Base-by-base conservation (phyloP, 2,888 invertebrate genomes). In the Drosophila hamatofila region DNA sequence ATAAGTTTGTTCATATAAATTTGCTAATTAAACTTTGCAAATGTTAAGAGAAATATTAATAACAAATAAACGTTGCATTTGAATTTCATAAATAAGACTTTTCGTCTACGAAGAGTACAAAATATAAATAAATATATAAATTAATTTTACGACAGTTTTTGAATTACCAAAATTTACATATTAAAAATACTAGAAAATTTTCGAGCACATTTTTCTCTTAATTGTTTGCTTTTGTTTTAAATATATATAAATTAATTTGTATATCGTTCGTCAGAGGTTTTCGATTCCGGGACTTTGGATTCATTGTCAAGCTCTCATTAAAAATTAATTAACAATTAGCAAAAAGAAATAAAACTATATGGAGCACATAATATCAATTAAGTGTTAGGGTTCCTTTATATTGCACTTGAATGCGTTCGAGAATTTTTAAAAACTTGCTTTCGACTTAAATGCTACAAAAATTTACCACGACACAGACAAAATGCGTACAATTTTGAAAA, bases 281-380 rank as follows among this genome's bases (percentile, higher is more conserved):
- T 49, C 33, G 60, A 49, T 64, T 57, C 30, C 44, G 44, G 27
- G 57, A 46, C 72, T 49, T 62, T 67, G 80, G 75, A 78, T 78
- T 80, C 80, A 72, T 78, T 80, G 75, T 80, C 81, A 83, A 83
- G 84, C 62, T 83, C 69, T 87, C 61, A 78, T 81, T 84, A 81
- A 79, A 84, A 89, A 84, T 89, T 89, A 84, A 89, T 89, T 89
- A 84, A 84, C 84, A 84, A 86, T 80, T 79, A 67, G 71, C 70
- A 58, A 25, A 62, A 60, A 3, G 30, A 42, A 56, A 42, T 41
- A 56, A 59, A 67, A 78, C 72, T 52, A 51, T 69, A 71, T 67
- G 57, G 75, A 72, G 80, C 64, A 75, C 56, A 71, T 74, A 78
- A 77, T 87, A 81, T 83, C 65, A 72, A 70, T 83, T 59, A 56